Conservation (phyloP, 2,888 invertebrate species). For the Acrocera orbiculus region DNA sequence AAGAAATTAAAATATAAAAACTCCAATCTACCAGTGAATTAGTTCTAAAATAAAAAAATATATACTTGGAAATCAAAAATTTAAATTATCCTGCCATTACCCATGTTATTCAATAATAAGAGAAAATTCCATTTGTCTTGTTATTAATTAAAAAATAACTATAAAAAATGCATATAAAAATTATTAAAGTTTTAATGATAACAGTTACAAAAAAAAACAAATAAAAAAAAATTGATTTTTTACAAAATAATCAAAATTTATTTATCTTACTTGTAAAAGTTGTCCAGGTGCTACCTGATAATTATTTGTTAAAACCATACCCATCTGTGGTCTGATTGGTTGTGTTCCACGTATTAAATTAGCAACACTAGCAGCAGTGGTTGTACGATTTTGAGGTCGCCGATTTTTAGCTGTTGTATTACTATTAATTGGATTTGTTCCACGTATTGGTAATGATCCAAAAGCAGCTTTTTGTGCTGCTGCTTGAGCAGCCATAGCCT, state of each 20-base stretch:
- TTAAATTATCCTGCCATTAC: too few relatives aligned
- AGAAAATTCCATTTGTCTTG: too few relatives aligned
- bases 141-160: too few relatives aligned
- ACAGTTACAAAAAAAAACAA: too few relatives aligned
- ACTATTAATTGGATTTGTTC: slow-evolving; percentile 1
- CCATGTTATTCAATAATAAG: too few relatives aligned
- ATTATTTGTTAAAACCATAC: slow-evolving; percentile 26
- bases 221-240: too few relatives aligned
- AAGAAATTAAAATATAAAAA: too few relatives aligned
- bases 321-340: slow-evolving; percentile 19
- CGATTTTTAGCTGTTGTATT: slow-evolving; percentile 12
- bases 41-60: too few relatives aligned
- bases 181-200: too few relatives aligned
- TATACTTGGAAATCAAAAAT: too few relatives aligned
- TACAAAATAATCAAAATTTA: neutral
- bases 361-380: slow-evolving; percentile 17
- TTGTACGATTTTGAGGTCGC: slow-evolving; percentile 19
- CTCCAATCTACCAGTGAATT: too few relatives aligned
- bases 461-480: slow-evolving; percentile 30
- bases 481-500: slow-evolving; percentile 32
- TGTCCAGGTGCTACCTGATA: slow-evolving; percentile 28
- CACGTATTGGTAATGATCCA: slow-evolving; percentile 24
- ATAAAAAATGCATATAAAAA: too few relatives aligned
- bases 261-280: slow-evolving; percentile 22
- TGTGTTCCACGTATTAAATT: slow-evolving; percentile 8